A percentile compares a stretch with the other conserved stretches of the same genome.
phyloP scores from a whole-genome alignment of 1,140 invertebrate genomes.

The Penaeus vannamei region DNA sequence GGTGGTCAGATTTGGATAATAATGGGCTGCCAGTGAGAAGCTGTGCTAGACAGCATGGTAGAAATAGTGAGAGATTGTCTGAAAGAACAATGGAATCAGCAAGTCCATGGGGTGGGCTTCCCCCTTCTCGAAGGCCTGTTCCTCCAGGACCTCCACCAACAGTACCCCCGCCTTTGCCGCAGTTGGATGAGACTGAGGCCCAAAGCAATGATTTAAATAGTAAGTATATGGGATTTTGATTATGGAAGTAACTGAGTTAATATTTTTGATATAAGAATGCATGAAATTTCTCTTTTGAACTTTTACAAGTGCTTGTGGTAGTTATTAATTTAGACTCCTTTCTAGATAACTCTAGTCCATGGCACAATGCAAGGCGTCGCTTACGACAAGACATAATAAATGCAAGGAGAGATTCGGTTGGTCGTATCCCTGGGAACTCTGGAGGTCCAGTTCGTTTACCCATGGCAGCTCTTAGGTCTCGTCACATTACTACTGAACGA shows the following conservation, averaged over 20 bases:
- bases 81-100: background rate
- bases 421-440: too few species aligned
- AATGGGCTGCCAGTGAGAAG: background rate
- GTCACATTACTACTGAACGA: background rate
- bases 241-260: too few species aligned
- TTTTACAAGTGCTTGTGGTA: too few species aligned
- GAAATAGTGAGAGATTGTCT: background rate
- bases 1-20: background rate
- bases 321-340: background rate
- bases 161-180: background rate
- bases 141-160: conserved; percentile 4
- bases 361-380: conserved; percentile 3
- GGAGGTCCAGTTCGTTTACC: background rate
- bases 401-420: background rate
- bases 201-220: background rate
- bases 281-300: too few species aligned
- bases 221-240: background rate
- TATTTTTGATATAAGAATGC: too few species aligned
- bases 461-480: conserved; percentile 31
- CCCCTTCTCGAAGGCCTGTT: background rate
- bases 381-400: conserved; percentile 11
- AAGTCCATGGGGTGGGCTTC: background rate
- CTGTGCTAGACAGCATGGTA: background rate
- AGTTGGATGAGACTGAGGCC: background rate
- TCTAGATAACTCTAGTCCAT: conserved; percentile 32